Percentiles rank a stretch among this genome's conserved stretches.
These are phyloP conservation scores for Tragulus kanchil DNA, from an alignment of 2,113 vertebrate genomes.

Conservation along the genomic window DNA sequence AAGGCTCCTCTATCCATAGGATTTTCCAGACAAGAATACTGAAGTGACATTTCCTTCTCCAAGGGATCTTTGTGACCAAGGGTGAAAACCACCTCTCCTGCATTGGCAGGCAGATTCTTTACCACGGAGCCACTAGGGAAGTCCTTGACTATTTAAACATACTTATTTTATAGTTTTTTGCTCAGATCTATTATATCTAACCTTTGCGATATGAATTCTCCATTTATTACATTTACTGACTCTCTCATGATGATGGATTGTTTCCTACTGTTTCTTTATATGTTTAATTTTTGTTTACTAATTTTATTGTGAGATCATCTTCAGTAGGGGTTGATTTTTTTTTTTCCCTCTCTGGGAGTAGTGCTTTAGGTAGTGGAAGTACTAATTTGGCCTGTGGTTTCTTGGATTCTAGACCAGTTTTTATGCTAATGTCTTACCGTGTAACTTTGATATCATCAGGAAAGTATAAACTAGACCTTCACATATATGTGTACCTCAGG, in stretches of 20 bases:
- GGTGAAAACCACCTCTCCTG: too few relatives aligned
- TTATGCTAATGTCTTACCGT: neutral
- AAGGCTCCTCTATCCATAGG: neutral
- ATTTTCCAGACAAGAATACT: too few relatives aligned
- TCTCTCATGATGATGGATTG: neutral
- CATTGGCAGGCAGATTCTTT: too few relatives aligned
- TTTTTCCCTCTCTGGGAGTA: neutral
- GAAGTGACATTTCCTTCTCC: too few relatives aligned
- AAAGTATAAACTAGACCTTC: neutral
- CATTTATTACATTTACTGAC: neutral
- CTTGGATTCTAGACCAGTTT: too few relatives aligned
- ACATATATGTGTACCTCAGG: neutral
- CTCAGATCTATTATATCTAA: neutral
- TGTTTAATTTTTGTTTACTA: too few relatives aligned
- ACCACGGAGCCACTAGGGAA: too few relatives aligned
- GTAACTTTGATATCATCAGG: neutral
- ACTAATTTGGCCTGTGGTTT: neutral
- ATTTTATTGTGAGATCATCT: neutral
- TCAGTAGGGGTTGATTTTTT: neutral
- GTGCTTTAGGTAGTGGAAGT: neutral
- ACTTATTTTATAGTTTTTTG: neutral
- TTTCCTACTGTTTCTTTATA: neutral
- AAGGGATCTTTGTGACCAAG: too few relatives aligned
- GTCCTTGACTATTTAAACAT: neutral
- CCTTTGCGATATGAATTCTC: neutral